Evolutionary conservation across 2,113 vertebrate genomes (phyloP), one percentile per base, ranked within the genome.

Genomic region (Neotragus moschatus): DNA sequence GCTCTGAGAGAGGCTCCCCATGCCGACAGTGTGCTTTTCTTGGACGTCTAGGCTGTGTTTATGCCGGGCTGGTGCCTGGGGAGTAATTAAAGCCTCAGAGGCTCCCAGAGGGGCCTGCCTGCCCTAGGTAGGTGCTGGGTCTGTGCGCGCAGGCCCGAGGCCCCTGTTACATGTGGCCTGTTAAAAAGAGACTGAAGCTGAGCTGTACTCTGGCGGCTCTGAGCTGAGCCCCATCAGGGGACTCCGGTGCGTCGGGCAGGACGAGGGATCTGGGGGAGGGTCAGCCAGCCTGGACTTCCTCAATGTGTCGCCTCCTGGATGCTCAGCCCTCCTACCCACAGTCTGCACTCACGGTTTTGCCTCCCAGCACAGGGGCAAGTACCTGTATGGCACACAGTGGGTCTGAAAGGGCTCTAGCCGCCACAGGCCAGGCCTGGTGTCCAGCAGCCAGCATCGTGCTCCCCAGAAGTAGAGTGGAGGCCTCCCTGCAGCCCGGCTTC

Each of bases 1-100:
- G 96, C 96, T 45, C 95, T 25, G 51, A 93, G 94, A 80, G 63
- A 53, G 47, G 23, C 90, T 73, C 55, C 91, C 88, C 6, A 4
- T 5, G 13, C 88, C 23, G 23, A 77, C 86, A 86, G 92, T 55
- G 0, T 93, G 92, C 98, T 98, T 95, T 95, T 97, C 97, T 97
- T 97, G 95, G 97, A 84, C 5, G n/a, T 80, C 82, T 55, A 84
- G 88, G 58, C 96, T 97, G 66, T 96, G 45, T 93, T 96, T 98
- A 97, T 79, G 86, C 92, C 89, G 12, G 79, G 61, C 87, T 21
- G 36, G 81, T 94, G 96, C 96, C 95, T 56, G 30, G 94, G 94
- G 96, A 93, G 4, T 96, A 96, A 97, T 96, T 93, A 91, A 90
- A 94, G 97, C 88, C 84, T 79, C 77, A 19, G 60, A 63, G 49